These are phyloP conservation scores for Romanogobio albipinnatus DNA, from an alignment of 2,113 vertebrate genomes.

Conservation along the genomic window DNA sequence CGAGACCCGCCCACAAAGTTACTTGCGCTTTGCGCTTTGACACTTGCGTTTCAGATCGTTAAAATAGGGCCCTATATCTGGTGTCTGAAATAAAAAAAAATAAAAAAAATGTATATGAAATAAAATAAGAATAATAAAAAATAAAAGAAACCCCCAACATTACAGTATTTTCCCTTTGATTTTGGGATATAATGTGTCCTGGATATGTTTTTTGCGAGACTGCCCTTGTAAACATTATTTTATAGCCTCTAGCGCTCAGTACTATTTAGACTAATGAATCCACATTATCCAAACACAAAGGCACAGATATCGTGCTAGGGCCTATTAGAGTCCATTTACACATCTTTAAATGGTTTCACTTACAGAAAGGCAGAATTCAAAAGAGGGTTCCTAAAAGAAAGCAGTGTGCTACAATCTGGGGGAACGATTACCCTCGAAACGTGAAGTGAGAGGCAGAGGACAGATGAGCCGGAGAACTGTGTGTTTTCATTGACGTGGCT, in stretches of 20 bases:
- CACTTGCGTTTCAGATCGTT: no score
- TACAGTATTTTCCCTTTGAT: neutral
- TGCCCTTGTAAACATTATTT: neutral
- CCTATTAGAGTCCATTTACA: neutral
- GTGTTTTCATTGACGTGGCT: neutral
- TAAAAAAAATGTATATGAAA: no score
- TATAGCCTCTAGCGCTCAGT: neutral
- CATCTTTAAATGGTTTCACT: neutral
- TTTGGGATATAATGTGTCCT: neutral
- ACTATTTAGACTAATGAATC: slow-evolving; percentile 48
- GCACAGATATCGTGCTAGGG: neutral
- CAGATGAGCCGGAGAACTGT: neutral
- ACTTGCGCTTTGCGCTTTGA: no score
- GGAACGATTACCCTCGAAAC: neutral
- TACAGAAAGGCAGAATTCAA: neutral
- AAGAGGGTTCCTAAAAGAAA: neutral
- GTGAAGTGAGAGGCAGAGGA: neutral
- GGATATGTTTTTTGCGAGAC: neutral
- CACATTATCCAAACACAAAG: slow-evolving; percentile 24
- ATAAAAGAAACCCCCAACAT: neutral
- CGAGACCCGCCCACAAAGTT: no score
- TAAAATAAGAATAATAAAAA: no score
- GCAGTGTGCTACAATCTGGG: neutral
- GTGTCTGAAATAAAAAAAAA: no score
- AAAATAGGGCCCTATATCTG: no score